Conservation (phyloP, 2,113 vertebrate species). For the Catharus fuscescens region DNA sequence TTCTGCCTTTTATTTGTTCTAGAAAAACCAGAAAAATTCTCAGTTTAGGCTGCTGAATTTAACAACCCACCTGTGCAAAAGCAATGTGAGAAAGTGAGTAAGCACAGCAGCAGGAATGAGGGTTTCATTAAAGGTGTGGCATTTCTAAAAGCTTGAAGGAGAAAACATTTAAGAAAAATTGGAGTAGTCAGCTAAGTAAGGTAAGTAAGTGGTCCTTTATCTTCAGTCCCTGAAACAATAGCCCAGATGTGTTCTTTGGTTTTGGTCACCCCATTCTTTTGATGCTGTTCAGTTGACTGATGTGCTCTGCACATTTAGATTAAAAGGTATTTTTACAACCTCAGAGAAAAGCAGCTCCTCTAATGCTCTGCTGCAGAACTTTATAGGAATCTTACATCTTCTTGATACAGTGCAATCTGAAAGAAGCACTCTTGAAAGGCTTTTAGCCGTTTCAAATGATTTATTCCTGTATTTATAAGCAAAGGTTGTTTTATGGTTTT, state of each 20-base stretch:
- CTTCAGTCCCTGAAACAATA: neutral
- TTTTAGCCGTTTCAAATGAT: neutral
- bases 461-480: neutral
- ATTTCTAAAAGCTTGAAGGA: neutral
- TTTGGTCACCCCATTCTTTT: neutral
- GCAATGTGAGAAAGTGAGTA: neutral
- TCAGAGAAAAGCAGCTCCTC: neutral
- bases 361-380: neutral
- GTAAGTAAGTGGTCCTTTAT: neutral
- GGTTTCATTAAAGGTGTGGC: neutral
- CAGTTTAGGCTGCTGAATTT: neutral
- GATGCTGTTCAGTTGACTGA: neutral
- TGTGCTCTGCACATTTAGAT: neutral
- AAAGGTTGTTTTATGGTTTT: neutral
- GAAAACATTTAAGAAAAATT: neutral
- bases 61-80: neutral
- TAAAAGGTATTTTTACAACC: neutral
- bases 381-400: neutral
- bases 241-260: neutral
- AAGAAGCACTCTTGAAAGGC: neutral
- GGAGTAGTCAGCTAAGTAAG: neutral
- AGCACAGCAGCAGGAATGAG: neutral
- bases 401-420: neutral
- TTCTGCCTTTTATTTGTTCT: neutral
- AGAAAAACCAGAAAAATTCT: neutral